Percentiles rank a stretch among this genome's conserved stretches.
Conservation (phyloP, 2,113 vertebrate species). For the Mastomys coucha region DNA sequence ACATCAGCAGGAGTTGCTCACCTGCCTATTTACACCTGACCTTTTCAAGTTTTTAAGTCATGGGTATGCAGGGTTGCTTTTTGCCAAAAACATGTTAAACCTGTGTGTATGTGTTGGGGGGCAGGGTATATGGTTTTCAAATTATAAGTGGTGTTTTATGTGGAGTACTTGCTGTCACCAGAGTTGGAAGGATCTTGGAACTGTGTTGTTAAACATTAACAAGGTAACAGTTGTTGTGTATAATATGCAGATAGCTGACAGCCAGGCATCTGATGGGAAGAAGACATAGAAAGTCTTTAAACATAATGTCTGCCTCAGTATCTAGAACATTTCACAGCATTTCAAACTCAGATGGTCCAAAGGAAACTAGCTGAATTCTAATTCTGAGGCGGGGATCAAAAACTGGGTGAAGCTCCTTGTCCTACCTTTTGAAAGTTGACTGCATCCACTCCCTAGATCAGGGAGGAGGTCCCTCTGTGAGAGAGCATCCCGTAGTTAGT, state of each 20-base stretch:
- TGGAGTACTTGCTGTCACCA: constrained; percentile 6
- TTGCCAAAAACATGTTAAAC: constrained; percentile 46
- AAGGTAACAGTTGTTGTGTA: background rate
- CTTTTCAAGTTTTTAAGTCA: background rate
- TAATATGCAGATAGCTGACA: constrained; percentile 24
- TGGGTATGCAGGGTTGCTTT: background rate
- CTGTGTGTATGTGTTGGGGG: background rate
- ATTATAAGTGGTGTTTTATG: background rate
- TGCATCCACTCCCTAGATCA: constrained; percentile 1
- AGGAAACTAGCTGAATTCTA: constrained; percentile 25
- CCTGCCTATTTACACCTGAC: background rate
- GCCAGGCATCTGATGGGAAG: background rate
- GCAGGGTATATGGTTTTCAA: background rate
- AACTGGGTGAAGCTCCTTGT: background rate
- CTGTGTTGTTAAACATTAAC: background rate
- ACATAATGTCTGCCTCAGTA: background rate
- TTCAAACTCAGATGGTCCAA: background rate
- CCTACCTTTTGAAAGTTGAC: background rate
- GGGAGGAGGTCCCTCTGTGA: background rate
- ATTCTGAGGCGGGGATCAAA: background rate
- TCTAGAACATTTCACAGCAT: background rate
- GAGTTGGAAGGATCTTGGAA: constrained; percentile 35
- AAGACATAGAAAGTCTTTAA: background rate
- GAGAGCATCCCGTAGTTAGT: background rate
- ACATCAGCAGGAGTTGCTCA: background rate